phyloP scores from a whole-genome alignment of 2,888 invertebrate genomes.

The Melolontha melolontha region DNA sequence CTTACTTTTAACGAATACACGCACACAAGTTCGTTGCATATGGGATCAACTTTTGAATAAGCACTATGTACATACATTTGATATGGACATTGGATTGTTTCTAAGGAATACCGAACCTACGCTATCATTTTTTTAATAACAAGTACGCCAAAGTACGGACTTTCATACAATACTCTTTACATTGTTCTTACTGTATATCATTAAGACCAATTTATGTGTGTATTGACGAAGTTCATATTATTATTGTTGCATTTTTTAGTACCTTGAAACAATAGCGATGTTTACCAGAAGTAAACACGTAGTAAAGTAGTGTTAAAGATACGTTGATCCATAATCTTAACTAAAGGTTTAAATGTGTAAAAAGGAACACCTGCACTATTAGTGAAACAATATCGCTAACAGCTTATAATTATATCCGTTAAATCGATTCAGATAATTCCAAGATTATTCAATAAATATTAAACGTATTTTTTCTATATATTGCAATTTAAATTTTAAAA shows the following conservation, averaged over 20 bases:
- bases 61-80: slow-evolving; percentile 1
- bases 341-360: too few species aligned
- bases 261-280: slow-evolving; percentile 9
- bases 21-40: slow-evolving; percentile 5
- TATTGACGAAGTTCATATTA: slow-evolving; percentile 2
- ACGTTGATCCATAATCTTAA: too few species aligned
- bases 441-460: too few species aligned
- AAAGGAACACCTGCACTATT: too few species aligned
- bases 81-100: slow-evolving; percentile 22
- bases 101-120: slow-evolving; percentile 16
- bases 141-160: slow-evolving; percentile 4
- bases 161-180: slow-evolving; percentile 1
- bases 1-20: slow-evolving; percentile 1
- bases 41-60: slow-evolving; percentile 16
- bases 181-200: slow-evolving; percentile 17
- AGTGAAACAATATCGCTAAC: too few species aligned
- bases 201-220: slow-evolving; percentile 17
- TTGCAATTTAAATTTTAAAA: too few species aligned
- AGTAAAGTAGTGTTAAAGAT: not conserved
- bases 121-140: slow-evolving; percentile 21
- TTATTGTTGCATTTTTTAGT: slow-evolving; percentile 7
- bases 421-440: too few species aligned
- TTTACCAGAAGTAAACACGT: slow-evolving; percentile 18
- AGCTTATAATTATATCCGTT: too few species aligned
- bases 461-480: too few species aligned